Evolutionary conservation across 2,888 invertebrate genomes (phyloP).

Genomic region (Ornithoptera priamus): DNA sequence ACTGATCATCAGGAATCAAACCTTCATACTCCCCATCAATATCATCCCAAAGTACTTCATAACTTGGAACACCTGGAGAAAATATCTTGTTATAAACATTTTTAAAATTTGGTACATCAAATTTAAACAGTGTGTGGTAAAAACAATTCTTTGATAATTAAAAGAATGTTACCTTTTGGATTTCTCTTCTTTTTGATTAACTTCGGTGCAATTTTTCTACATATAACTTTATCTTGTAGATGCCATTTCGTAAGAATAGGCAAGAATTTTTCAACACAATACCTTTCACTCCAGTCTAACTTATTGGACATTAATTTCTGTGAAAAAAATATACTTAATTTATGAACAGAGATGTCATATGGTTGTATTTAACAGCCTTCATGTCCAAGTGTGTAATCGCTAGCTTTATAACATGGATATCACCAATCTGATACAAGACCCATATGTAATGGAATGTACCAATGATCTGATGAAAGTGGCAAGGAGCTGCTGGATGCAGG

Average conservation of each 20-base stretch:
- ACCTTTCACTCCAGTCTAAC: slow-evolving; percentile 87
- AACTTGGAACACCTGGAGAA: slow-evolving; percentile 81
- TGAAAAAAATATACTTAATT: neutral
- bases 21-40: slow-evolving; percentile 77
- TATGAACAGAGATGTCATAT: too few relatives aligned
- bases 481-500: too few relatives aligned
- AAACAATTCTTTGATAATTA: neutral
- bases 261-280: slow-evolving; percentile 88
- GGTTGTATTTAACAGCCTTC: too few relatives aligned
- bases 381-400: too few relatives aligned
- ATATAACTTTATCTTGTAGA: slow-evolving; percentile 66
- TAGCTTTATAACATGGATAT: too few relatives aligned
- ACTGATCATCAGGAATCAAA: slow-evolving; percentile 81
- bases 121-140: neutral
- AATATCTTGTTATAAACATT: too few relatives aligned
- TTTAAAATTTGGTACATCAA: neutral
- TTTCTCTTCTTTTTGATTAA: slow-evolving; percentile 71
- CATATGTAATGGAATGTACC: too few relatives aligned
- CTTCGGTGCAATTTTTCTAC: slow-evolving; percentile 56
- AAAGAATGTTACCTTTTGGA: slow-evolving; percentile 62
- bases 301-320: slow-evolving; percentile 84
- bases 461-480: too few relatives aligned
- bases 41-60: slow-evolving; percentile 86
- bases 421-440: too few relatives aligned
- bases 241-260: slow-evolving; percentile 90